phyloP scores from a whole-genome alignment of 2,888 invertebrate genomes.

The Morpho helenor region DNA sequence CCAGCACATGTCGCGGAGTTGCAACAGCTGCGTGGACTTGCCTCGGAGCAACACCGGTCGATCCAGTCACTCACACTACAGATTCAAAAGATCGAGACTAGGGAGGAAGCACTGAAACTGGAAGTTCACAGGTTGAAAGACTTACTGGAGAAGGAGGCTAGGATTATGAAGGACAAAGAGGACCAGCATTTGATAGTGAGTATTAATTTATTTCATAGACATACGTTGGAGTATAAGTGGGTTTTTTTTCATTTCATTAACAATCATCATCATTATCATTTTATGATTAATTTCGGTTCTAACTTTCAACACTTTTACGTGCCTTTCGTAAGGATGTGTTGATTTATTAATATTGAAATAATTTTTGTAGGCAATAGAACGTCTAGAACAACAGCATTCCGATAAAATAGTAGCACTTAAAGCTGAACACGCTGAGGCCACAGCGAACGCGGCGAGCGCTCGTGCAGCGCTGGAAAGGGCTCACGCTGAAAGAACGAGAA shows the following conservation, averaged over 20 bases:
- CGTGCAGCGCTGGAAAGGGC: conserved; percentile 49
- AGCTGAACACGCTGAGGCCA: conserved; percentile 44
- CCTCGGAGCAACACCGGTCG: conserved; percentile 79
- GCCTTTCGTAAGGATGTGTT: neutral
- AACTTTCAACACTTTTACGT: neutral
- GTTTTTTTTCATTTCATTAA: too few relatives aligned
- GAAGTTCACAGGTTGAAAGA: conserved; percentile 66
- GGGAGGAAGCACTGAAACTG: conserved; percentile 72
- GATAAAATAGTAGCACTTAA: conserved; percentile 41
- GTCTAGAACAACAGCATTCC: conserved; percentile 48
- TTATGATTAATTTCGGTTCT: too few relatives aligned
- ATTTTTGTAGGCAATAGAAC: conserved; percentile 45
- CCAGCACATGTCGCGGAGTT: conserved; percentile 57
- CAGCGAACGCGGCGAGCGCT: conserved; percentile 38
- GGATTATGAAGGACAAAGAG: conserved; percentile 55
- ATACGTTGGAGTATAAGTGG: too few relatives aligned
- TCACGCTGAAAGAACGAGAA: conserved; percentile 57
- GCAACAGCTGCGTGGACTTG: conserved; percentile 67
- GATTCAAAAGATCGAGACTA: conserved; percentile 67
- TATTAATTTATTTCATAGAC: neutral
- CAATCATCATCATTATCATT: too few relatives aligned
- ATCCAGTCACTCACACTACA: conserved; percentile 75
- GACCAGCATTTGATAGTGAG: conserved; percentile 51
- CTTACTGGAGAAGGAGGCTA: conserved; percentile 69
- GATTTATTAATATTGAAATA: neutral